Conservation (phyloP, 2,113 vertebrate species). For the Seriola aureovittata region DNA sequence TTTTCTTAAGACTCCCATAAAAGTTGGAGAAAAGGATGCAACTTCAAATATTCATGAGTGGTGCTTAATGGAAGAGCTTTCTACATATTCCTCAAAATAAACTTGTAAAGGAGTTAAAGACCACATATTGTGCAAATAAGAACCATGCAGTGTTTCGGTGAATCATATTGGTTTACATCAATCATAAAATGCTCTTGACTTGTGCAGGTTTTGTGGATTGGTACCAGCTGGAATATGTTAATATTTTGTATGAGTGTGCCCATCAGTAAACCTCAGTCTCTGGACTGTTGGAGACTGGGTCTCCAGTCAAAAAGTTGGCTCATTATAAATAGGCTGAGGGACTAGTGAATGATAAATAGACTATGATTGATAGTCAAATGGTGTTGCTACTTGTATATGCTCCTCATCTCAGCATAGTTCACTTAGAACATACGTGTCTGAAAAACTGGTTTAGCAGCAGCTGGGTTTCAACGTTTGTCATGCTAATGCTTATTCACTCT, state of each 20-base stretch:
- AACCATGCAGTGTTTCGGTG: neutral
- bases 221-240: neutral
- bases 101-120: constrained; percentile 15
- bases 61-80: constrained; percentile 24
- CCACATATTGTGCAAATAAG: neutral
- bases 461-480: constrained; percentile 34
- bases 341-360: constrained; percentile 20
- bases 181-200: constrained; percentile 13
- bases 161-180: constrained; percentile 1
- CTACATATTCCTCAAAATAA: constrained; percentile 27
- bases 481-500: constrained; percentile 63
- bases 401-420: constrained; percentile 40
- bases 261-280: neutral
- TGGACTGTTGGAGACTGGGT: neutral
- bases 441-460: constrained; percentile 50
- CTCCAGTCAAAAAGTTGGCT: constrained; percentile 29
- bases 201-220: neutral
- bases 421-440: constrained; percentile 41
- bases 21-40: constrained; percentile 33
- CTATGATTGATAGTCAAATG: constrained; percentile 23
- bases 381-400: constrained; percentile 42
- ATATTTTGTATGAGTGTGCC: neutral
- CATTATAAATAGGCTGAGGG: constrained; percentile 6
- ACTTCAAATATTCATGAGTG: constrained; percentile 42
- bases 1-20: constrained; percentile 38